Percentiles rank a stretch among this genome's conserved stretches.
These are phyloP conservation scores for Cybosia mesomella DNA, from an alignment of 2,888 invertebrate species.

Conservation along the genomic window DNA sequence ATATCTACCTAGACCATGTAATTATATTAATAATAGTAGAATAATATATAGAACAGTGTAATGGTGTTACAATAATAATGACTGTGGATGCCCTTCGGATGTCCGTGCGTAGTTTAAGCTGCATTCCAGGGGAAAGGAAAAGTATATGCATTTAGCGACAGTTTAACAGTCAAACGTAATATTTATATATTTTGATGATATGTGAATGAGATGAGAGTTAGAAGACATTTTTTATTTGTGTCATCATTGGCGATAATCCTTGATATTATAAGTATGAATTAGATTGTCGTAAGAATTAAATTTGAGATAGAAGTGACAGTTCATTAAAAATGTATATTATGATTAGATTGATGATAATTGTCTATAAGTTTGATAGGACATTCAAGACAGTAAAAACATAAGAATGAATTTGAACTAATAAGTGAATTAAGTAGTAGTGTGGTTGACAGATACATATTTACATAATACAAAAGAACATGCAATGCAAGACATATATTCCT, in stretches of 20 bases:
- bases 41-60: constrained; percentile 54
- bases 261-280: background rate
- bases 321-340: background rate
- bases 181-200: constrained; percentile 20
- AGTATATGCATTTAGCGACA: constrained; percentile 54
- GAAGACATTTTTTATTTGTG: background rate
- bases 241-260: background rate
- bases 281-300: background rate
- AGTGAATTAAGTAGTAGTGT: background rate
- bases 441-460: constrained; percentile 41
- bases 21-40: constrained; percentile 31
- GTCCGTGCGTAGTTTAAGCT: constrained; percentile 81
- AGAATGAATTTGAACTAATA: background rate
- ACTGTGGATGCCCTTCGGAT: constrained; percentile 42
- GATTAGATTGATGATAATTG: background rate
- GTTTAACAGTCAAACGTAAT: constrained; percentile 21
- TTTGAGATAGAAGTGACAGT: background rate
- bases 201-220: constrained; percentile 12
- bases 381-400: background rate
- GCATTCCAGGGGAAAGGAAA: constrained; percentile 75
- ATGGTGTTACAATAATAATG: constrained; percentile 48
- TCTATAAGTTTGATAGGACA: background rate
- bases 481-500: constrained; percentile 71
- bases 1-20: constrained; percentile 46
- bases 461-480: constrained; percentile 64